Conservation (phyloP, 2,888 invertebrate genomes). For the Aradus depressus region DNA sequence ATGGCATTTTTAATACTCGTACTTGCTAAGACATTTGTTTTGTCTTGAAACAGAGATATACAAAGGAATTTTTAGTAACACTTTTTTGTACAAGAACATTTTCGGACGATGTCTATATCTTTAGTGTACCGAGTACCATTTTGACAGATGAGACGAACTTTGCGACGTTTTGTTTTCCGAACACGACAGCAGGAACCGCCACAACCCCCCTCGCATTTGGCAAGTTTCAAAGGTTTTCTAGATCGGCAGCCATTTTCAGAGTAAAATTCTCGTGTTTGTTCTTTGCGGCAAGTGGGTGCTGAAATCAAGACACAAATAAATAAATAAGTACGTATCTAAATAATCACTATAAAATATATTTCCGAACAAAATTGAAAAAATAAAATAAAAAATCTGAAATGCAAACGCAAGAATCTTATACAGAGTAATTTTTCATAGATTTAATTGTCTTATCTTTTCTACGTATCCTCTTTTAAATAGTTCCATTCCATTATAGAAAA, state of each 20-base stretch:
- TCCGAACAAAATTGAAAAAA: no score
- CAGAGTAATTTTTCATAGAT: no score
- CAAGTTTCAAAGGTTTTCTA: constrained; percentile 79
- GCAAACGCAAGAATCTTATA: no score
- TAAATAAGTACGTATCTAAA: no score
- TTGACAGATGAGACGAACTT: constrained; percentile 84
- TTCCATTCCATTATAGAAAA: no score
- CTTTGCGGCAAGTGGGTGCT: constrained; percentile 74
- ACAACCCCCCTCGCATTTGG: constrained; percentile 68
- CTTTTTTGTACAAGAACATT: constrained; percentile 90
- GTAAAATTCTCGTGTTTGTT: constrained; percentile 81
- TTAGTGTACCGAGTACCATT: constrained; percentile 90
- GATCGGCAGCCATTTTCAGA: constrained; percentile 86
- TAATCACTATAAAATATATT: no score
- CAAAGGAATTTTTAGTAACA: constrained; percentile 49
- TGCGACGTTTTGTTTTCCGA: constrained; percentile 83
- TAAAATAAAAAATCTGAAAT: no score
- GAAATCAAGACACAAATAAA: constrained; percentile 31
- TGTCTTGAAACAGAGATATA: constrained; percentile 30
- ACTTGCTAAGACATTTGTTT: constrained; percentile 28
- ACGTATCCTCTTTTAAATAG: no score
- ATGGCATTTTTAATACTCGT: constrained; percentile 24
- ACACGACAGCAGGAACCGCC: constrained; percentile 78
- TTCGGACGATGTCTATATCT: constrained; percentile 91
- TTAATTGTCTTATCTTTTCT: no score